Conservation (phyloP, 1,140 invertebrate species). For the Ips nitidus region DNA sequence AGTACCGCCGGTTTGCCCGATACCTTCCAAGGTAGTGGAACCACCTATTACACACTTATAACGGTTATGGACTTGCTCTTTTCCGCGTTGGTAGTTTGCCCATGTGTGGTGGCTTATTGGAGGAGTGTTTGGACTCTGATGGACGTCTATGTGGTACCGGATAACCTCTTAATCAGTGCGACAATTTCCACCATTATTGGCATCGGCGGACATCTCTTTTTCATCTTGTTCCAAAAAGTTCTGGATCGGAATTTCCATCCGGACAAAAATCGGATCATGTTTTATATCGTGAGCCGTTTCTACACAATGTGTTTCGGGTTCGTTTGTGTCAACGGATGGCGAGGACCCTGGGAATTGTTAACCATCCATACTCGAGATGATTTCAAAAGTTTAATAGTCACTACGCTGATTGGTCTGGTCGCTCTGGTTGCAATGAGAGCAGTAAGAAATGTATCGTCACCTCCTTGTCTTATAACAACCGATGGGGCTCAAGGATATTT, state of each 20-base stretch:
- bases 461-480: constrained; percentile 74
- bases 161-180: constrained; percentile 60
- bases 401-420: constrained; percentile 63
- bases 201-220: constrained; percentile 65
- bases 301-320: constrained; percentile 76
- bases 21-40: constrained; percentile 54
- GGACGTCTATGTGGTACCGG: constrained; percentile 69
- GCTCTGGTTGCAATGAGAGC: constrained; percentile 66
- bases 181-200: constrained; percentile 69
- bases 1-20: constrained; percentile 60
- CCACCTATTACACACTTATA: constrained; percentile 62
- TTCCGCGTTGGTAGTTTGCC: constrained; percentile 71
- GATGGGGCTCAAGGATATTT: constrained; percentile 77
- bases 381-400: constrained; percentile 60
- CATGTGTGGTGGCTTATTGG: constrained; percentile 83
- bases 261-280: constrained; percentile 66
- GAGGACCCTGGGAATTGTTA: constrained; percentile 76
- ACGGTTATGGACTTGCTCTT: constrained; percentile 70
- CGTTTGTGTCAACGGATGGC: constrained; percentile 81
- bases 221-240: constrained; percentile 66
- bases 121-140: constrained; percentile 81
- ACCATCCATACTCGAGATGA: constrained; percentile 67
- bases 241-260: constrained; percentile 65
- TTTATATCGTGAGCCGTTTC: constrained; percentile 69
- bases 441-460: constrained; percentile 77